phyloP scores from a whole-genome alignment of 30 jellyfish, hydroid and myxozoan genomes.

The Rhopilema esculentum region DNA sequence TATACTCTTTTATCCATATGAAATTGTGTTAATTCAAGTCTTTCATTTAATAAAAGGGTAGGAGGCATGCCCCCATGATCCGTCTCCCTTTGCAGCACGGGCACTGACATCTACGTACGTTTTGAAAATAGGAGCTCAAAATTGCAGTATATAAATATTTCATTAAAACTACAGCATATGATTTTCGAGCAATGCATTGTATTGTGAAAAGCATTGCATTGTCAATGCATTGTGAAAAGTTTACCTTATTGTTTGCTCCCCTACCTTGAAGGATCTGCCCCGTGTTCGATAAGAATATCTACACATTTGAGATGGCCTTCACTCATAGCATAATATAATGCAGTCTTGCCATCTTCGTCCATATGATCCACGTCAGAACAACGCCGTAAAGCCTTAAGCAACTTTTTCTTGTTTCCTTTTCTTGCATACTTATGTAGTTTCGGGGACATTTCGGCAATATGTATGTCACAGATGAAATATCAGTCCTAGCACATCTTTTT shows the following conservation, averaged over 20 bases:
- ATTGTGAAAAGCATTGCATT: neutral
- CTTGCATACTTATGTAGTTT: constrained; percentile 25
- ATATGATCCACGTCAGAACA: constrained; percentile 22
- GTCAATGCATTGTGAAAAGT: neutral
- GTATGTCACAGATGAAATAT: too few species aligned
- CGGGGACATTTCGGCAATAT: too few species aligned
- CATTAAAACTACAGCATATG: neutral
- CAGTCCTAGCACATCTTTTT: too few species aligned
- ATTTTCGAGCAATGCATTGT: neutral
- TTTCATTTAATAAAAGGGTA: too few species aligned
- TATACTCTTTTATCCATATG: too few species aligned
- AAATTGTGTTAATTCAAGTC: too few species aligned
- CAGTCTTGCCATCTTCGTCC: constrained; percentile 37
- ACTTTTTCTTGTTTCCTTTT: constrained; percentile 17
- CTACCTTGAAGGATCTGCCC: constrained; percentile 40
- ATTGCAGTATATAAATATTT: neutral
- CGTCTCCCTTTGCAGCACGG: too few species aligned
- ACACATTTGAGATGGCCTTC: constrained; percentile 17
- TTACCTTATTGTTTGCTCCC: too few species aligned
- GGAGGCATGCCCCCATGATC: too few species aligned
- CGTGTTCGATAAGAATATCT: constrained; percentile 8
- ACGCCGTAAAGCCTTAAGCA: constrained; percentile 17
- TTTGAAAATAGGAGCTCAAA: too few species aligned
- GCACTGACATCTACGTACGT: too few species aligned
- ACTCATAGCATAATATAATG: constrained; percentile 17